Evolutionary conservation across 2,888 invertebrate species (phyloP), one percentile per base, ranked within the genome.

Genomic region (Sesia bembeciformis): DNA sequence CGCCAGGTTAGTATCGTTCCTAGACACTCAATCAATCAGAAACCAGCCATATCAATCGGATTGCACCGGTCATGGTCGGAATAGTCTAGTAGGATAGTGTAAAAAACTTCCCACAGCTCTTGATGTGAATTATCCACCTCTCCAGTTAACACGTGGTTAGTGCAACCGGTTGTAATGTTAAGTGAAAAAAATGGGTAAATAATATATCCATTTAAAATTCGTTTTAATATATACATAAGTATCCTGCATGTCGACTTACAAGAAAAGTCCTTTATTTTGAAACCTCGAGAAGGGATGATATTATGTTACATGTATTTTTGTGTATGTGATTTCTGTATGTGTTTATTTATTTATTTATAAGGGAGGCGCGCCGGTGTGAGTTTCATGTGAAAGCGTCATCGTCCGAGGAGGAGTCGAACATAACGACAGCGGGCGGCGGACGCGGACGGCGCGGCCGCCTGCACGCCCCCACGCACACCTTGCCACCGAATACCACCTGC

Each of bases 401-500:
- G 60, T 91, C 92, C 4, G 92, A 92, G 63, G 90, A 91, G 61
- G 92, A 92, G 64, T 84, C 64, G 3, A 77, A 81, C 59, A 53
- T 40, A 2, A 58, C 57, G 3, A 60, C 60, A 1, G 90, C 67
- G 74, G 93, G 61, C 92, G 87, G 93, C 40, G 94, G 57, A 74
- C 81, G 88, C 40, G 94, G 93, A 51, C 90, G 96, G 46, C 92
- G 93, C 67, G 96, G 96, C 3, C 89, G 92, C 39, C 84, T 96
- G 53, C 90, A 94, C 52, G 95, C 95, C 62, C 96, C 96, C 1
- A 91, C 94, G 53, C 96, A 97, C 84, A 95, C 96, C 52, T 88
- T 96, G 65, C 95, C 96, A 23, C 95, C 96, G 1, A 94, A 95
- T 73, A 95, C 96, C 55, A 96, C 95, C 51, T 97, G 97, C 87